Evolutionary conservation across 2,113 vertebrate genomes (phyloP).

Genomic region (Bucco capensis): DNA sequence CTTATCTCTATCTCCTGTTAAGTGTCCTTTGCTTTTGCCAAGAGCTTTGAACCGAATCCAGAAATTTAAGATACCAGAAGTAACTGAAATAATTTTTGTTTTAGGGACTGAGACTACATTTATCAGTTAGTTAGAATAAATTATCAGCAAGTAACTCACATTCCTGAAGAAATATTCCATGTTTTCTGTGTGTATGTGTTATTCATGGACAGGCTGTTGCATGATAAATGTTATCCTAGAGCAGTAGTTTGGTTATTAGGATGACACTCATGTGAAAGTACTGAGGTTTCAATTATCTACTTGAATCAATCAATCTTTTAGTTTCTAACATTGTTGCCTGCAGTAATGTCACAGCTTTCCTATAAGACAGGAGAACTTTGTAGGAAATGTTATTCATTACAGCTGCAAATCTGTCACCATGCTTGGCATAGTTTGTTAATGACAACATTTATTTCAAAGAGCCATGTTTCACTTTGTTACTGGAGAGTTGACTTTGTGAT

Average conservation of each 20-base stretch:
- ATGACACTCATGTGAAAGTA: conserved; percentile 67
- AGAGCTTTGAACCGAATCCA: background rate
- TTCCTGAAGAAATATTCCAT: conserved; percentile 26
- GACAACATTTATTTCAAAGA: conserved; percentile 84
- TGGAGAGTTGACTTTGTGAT: conserved; percentile 80
- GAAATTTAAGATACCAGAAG: background rate
- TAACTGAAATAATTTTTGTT: background rate
- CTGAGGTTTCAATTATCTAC: conserved; percentile 79
- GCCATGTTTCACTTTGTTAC: conserved; percentile 77
- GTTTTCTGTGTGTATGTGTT: background rate
- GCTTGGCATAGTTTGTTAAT: conserved; percentile 81
- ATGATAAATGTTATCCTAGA: conserved; percentile 68
- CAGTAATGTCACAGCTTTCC: conserved; percentile 81
- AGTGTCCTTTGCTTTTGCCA: background rate
- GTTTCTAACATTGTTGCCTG: conserved; percentile 74
- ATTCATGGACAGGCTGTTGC: conserved; percentile 45
- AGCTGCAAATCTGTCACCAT: conserved; percentile 81
- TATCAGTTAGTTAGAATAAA: conserved; percentile 18
- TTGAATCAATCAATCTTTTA: conserved; percentile 79
- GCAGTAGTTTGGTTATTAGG: conserved; percentile 64
- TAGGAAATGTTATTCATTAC: conserved; percentile 82
- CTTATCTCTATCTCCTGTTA: background rate
- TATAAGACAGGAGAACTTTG: conserved; percentile 81
- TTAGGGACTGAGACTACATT: conserved; percentile 1
- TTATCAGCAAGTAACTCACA: background rate